Conservation (phyloP, 2,888 invertebrate genomes). For the Athalia cordata region DNA sequence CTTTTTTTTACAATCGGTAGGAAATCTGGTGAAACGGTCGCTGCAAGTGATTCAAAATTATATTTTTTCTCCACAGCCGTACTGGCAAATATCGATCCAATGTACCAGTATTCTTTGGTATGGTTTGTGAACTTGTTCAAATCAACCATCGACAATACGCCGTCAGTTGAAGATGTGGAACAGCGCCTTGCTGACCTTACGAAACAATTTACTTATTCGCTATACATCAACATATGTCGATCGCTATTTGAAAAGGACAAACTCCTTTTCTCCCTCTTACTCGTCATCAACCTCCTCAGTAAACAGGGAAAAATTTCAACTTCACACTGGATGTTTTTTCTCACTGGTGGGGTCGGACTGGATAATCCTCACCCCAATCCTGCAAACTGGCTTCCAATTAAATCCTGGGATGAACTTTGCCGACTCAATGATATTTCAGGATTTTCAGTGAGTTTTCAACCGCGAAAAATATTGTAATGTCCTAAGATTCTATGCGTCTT, state of each 20-base stretch:
- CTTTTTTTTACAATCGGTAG: conserved; percentile 93
- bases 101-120: conserved; percentile 96
- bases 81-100: conserved; percentile 94
- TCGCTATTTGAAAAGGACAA: conserved; percentile 98
- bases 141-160: conserved; percentile 89
- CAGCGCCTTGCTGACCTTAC: conserved; percentile 85
- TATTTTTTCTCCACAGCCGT: conserved; percentile 77
- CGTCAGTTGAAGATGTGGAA: conserved; percentile 86
- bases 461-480: neutral
- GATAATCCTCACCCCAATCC: conserved; percentile 85
- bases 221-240: conserved; percentile 93
- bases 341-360: conserved; percentile 91
- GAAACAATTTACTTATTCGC: conserved; percentile 90
- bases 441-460: conserved; percentile 66
- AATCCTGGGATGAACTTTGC: conserved; percentile 88
- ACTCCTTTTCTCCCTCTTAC: conserved; percentile 88
- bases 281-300: conserved; percentile 84
- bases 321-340: conserved; percentile 88
- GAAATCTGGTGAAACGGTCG: neutral
- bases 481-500: conserved; percentile 12
- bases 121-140: conserved; percentile 96
- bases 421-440: conserved; percentile 76
- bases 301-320: conserved; percentile 79
- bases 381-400: conserved; percentile 81
- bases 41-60: too few relatives aligned